Evolutionary conservation across 2,888 invertebrate species (phyloP), one percentile per base, ranked within the genome.

Genomic region (Drosophila antonietae): DNA sequence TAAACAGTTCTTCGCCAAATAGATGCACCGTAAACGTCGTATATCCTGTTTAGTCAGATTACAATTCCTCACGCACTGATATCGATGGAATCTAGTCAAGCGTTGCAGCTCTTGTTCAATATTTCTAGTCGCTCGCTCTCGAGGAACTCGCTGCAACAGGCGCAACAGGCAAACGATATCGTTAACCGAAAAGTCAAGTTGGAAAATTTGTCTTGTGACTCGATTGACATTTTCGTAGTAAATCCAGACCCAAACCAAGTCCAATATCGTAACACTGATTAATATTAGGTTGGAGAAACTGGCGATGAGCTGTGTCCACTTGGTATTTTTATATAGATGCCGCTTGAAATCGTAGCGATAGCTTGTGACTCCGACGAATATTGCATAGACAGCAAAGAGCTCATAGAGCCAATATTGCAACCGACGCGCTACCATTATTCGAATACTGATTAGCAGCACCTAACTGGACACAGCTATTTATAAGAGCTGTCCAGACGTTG

Each of bases 301-400:
- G 9, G 80, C 77, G 1, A 71, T 18, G 3, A 69, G 10, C 5
- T 69, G 70, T 0, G 66, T 68, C 74, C 70, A 77, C 10, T 28
- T 65, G 1, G 68, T 37, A 1, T 12, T 67, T 2, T 0, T 64
- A 3, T 61, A 5, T 60, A 76, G 2, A 23, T 1, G 44, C 1
- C 15, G 28, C 28, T 18, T 15, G 14, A 33, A 69, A 31, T 80
- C 80, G 33, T 68, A 79, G 31, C 79, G 74, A 69, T 79, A 79
- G 49, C 78, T 63, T 2, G 74, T 80, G 2, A 46, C 55, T 0
- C 80, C 80, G 51, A 51, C 59, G 15, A 74, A 55, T 66, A 79
- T 79, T 20, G 74, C 55, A 60, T 47, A 74, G 28, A 46, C 46
- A 0, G 63, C 70, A 31, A 23, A 68, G 5, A 76, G 9, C 55